Conservation (phyloP, 2,888 invertebrate species). For the Ypsolopha scabrella region DNA sequence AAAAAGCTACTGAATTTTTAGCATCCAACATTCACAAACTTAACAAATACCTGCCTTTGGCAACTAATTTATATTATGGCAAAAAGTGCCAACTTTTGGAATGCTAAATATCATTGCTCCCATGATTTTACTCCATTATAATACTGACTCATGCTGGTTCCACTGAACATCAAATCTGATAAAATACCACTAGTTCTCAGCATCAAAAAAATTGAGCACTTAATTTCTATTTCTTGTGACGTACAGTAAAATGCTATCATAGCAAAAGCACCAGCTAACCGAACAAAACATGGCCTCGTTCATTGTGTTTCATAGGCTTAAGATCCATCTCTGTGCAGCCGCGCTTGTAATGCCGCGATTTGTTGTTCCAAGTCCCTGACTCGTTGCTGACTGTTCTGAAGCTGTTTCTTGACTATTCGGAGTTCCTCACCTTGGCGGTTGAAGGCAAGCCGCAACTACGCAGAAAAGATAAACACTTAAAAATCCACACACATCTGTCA, state of each 20-base stretch:
- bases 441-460: conserved; percentile 80
- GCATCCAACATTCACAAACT: no score
- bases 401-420: conserved; percentile 79
- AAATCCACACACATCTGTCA: neutral
- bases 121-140: no score
- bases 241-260: neutral
- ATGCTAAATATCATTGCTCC: no score
- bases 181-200: no score
- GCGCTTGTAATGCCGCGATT: conserved; percentile 71
- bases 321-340: conserved; percentile 28
- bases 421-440: conserved; percentile 85
- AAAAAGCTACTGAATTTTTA: no score
- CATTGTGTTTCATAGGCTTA: conserved; percentile 12
- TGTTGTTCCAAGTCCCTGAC: conserved; percentile 86
- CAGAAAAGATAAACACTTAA: conserved; percentile 7
- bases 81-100: neutral
- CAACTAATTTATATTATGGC: neutral
- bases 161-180: no score
- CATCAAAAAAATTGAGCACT: neutral
- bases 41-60: no score
- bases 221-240: neutral
- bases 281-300: neutral
- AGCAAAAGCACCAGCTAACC: neutral
- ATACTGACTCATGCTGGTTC: no score
- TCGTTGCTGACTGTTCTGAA: conserved; percentile 82